A percentile compares a stretch with the other conserved stretches of the same genome.
Evolutionary conservation across 1,140 invertebrate species (phyloP).

Genomic region (Helicoverpa zea): DNA sequence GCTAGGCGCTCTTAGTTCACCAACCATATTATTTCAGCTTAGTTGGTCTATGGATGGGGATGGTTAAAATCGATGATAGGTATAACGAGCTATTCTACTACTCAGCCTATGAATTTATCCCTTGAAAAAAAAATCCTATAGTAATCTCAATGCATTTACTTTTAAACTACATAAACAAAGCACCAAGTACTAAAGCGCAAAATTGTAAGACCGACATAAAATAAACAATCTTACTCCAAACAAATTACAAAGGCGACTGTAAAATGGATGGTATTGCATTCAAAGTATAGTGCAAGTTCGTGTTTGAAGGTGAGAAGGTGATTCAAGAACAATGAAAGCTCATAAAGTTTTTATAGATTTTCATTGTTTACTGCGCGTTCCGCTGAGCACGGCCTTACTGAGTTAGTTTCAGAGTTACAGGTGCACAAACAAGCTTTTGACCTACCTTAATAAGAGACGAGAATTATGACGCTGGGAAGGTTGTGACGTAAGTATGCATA

Average conservation of each 20-base stretch:
- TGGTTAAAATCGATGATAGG: no score
- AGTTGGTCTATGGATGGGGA: no score
- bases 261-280: background rate
- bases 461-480: background rate
- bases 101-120: no score
- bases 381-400: constrained; percentile 49
- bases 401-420: constrained; percentile 43
- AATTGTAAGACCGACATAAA: background rate
- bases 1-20: no score
- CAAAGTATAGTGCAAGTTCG: background rate
- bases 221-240: background rate
- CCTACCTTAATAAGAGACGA: background rate
- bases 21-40: background rate
- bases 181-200: background rate
- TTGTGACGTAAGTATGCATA: background rate
- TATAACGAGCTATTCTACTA: no score
- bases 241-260: background rate
- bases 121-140: no score
- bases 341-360: constrained; percentile 64
- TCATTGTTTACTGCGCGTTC: constrained; percentile 58
- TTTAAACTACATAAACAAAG: background rate
- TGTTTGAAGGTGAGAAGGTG: constrained; percentile 48
- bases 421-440: constrained; percentile 22
- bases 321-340: constrained; percentile 59
- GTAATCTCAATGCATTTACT: no score